Percentiles rank a stretch among this genome's conserved stretches.
Conservation (phyloP, 1,140 invertebrate species). For the Druon quercuslanigerum region DNA sequence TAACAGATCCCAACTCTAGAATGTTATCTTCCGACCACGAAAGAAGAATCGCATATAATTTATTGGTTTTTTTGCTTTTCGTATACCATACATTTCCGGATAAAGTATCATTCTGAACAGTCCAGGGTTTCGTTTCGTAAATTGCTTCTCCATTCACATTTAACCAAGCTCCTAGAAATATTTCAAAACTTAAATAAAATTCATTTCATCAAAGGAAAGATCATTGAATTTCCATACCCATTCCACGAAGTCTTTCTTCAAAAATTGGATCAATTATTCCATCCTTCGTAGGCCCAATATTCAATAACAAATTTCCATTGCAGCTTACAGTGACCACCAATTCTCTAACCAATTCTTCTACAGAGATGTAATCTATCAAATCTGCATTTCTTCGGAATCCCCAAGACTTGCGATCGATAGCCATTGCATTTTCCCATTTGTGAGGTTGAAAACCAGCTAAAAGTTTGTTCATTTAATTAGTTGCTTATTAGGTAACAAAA, state of each 20-base stretch:
- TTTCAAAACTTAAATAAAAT: constrained; percentile 49
- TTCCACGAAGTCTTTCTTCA: constrained; percentile 86
- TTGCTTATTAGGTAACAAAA: neutral
- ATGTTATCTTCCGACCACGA: constrained; percentile 80
- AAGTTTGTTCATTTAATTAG: constrained; percentile 28
- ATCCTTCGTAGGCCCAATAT: constrained; percentile 92
- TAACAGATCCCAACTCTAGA: constrained; percentile 71
- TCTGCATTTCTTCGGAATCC: constrained; percentile 86
- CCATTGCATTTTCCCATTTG: constrained; percentile 96
- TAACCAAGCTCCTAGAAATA: constrained; percentile 86
- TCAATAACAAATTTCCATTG: constrained; percentile 91
- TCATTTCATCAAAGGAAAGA: neutral
- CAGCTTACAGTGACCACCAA: constrained; percentile 88
- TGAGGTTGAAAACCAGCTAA: constrained; percentile 81
- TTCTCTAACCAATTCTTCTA: constrained; percentile 82
- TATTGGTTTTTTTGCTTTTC: constrained; percentile 67
- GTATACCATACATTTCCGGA: constrained; percentile 87
- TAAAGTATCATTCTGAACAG: constrained; percentile 87
- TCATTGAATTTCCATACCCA: constrained; percentile 74
- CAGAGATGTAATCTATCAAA: constrained; percentile 82
- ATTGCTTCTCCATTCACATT: constrained; percentile 92
- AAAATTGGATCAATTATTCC: constrained; percentile 92
- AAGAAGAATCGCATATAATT: constrained; percentile 82
- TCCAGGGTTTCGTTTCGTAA: constrained; percentile 87
- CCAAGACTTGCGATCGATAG: constrained; percentile 91